Conservation (phyloP, 2,888 invertebrate species). For the Volucella bombylans region DNA sequence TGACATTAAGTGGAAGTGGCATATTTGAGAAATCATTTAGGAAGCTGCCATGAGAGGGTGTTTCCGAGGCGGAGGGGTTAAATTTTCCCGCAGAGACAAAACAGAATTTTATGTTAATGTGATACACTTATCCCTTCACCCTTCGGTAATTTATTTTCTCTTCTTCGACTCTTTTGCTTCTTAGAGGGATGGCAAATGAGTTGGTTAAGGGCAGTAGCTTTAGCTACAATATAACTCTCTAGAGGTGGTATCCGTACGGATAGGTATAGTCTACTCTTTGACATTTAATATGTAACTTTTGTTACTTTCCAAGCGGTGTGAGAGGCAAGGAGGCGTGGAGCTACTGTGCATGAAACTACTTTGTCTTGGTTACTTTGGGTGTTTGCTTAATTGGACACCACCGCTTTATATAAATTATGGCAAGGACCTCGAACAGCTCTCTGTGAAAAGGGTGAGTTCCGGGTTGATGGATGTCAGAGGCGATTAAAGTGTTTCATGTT, state of each 20-base stretch:
- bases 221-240: neutral
- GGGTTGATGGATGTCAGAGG: slow-evolving; percentile 59
- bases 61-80: slow-evolving; percentile 11
- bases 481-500: slow-evolving; percentile 46
- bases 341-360: slow-evolving; percentile 50
- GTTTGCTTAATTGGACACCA: slow-evolving; percentile 73
- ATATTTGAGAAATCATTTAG: slow-evolving; percentile 78
- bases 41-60: slow-evolving; percentile 59
- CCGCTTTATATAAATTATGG: slow-evolving; percentile 63
- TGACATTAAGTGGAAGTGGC: slow-evolving; percentile 77
- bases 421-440: neutral
- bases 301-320: neutral
- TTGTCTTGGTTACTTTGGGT: slow-evolving; percentile 63
- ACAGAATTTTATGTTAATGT: slow-evolving; percentile 73
- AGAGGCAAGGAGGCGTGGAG: neutral
- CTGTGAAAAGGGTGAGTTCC: slow-evolving; percentile 22
- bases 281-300: slow-evolving; percentile 67
- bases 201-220: slow-evolving; percentile 2
- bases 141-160: slow-evolving; percentile 72
- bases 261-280: slow-evolving; percentile 8
- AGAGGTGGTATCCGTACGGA: slow-evolving; percentile 16
- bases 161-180: slow-evolving; percentile 22
- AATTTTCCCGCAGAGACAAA: slow-evolving; percentile 74
- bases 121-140: slow-evolving; percentile 74
- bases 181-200: slow-evolving; percentile 64